Percentiles rank a stretch among this genome's conserved stretches.
Evolutionary conservation across 2,113 vertebrate species (phyloP).

Genomic region (Pituophis catenifer): DNA sequence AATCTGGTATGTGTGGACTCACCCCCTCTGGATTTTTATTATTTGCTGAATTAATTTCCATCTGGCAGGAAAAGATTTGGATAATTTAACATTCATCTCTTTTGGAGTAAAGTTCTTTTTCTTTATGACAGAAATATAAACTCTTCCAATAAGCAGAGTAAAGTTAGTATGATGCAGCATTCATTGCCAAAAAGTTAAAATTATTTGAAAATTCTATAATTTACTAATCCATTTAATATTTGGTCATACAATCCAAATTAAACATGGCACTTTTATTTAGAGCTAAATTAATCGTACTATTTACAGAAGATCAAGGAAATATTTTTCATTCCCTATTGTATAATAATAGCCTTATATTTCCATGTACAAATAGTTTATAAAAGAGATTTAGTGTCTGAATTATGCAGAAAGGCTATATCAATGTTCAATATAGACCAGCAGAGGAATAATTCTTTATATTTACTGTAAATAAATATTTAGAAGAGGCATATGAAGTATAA

Average conservation of each 20-base stretch:
- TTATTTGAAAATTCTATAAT: conserved; percentile 11
- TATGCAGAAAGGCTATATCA: background rate
- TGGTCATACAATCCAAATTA: background rate
- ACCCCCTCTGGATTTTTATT: conserved; percentile 41
- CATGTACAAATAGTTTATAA: background rate
- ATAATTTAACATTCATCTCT: conserved; percentile 44
- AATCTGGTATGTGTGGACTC: background rate
- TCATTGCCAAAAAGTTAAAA: background rate
- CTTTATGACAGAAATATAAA: background rate
- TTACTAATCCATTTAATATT: background rate
- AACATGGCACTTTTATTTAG: background rate
- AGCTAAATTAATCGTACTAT: background rate
- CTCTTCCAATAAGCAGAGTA: background rate
- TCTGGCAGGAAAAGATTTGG: conserved; percentile 41
- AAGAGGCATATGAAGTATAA: background rate
- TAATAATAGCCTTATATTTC: background rate
- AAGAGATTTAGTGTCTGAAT: background rate
- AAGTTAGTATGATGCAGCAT: conserved; percentile 21
- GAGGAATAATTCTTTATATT: background rate
- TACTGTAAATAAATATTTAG: background rate
- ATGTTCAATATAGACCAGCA: background rate
- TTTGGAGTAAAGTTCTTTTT: conserved; percentile 23
- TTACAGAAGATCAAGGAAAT: background rate
- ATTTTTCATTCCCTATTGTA: background rate
- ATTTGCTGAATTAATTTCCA: conserved; percentile 61